Evolutionary conservation across 2,113 vertebrate species (phyloP).

Genomic region (zebrafish (Danio rerio)): DNA sequence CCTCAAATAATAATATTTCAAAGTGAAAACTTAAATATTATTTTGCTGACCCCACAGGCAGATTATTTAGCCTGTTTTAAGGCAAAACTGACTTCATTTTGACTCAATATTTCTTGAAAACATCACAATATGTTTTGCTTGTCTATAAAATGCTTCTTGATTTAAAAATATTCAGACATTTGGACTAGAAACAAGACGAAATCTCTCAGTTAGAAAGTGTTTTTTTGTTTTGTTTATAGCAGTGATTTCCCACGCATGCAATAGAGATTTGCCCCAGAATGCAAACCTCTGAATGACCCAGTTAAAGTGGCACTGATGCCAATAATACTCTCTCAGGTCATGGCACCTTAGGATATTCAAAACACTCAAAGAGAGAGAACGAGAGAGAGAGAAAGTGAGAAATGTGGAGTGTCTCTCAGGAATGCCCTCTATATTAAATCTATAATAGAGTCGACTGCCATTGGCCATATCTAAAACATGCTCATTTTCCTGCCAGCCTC

Average conservation of each 20-base stretch:
- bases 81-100: too few species aligned
- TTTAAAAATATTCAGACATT: too few species aligned
- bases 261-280: conserved; percentile 22
- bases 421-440: conserved; percentile 37
- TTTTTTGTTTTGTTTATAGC: too few species aligned
- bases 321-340: conserved; percentile 43
- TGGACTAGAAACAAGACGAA: too few species aligned
- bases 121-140: too few species aligned
- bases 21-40: too few species aligned
- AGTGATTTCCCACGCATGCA: not conserved
- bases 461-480: conserved; percentile 35
- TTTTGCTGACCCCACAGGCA: too few species aligned
- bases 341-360: conserved; percentile 35
- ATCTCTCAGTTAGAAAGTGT: too few species aligned
- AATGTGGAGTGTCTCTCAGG: conserved; percentile 27
- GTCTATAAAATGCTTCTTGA: too few species aligned
- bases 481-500: conserved; percentile 6
- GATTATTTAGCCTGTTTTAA: too few species aligned
- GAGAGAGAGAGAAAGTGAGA: conserved; percentile 30
- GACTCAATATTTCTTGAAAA: too few species aligned
- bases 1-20: too few species aligned
- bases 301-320: conserved; percentile 35
- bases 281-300: conserved; percentile 29
- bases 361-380: conserved; percentile 37
- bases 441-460: conserved; percentile 43